A percentile compares a stretch with the other conserved stretches of the same genome.
Conservation (phyloP, 1,140 invertebrate genomes). For the Vollenhovia emeryi region DNA sequence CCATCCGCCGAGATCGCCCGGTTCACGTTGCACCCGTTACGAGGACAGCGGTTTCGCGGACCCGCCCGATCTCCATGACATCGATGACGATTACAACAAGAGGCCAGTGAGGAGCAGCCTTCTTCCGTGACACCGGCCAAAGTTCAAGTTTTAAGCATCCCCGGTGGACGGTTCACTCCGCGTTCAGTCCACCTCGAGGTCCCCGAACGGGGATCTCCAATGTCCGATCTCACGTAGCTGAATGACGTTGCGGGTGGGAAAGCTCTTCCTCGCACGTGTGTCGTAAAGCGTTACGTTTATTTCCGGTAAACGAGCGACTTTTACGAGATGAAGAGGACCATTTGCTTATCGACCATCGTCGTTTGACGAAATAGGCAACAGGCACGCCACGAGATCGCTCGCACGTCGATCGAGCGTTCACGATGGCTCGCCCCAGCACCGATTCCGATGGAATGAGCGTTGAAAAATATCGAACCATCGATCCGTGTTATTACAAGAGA, state of each 20-base stretch:
- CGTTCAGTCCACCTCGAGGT: neutral
- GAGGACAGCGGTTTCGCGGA: conserved; percentile 81
- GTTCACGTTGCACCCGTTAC: conserved; percentile 82
- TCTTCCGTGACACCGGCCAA: conserved; percentile 79
- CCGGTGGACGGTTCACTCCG: neutral
- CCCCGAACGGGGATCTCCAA: neutral
- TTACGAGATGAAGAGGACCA: conserved; percentile 31
- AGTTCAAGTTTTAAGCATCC: conserved; percentile 66
- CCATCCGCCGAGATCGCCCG: conserved; percentile 81
- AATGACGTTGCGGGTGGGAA: neutral
- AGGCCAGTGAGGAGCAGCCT: conserved; percentile 80
- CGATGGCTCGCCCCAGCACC: neutral
- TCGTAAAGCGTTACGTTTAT: conserved; percentile 64
- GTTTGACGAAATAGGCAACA: neutral
- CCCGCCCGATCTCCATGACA: conserved; percentile 80
- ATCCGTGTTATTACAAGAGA: neutral
- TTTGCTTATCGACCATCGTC: neutral
- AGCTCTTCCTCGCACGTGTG: neutral
- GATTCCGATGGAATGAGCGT: neutral
- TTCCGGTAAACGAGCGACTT: conserved; percentile 65
- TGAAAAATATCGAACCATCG: neutral
- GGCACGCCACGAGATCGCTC: conserved; percentile 23
- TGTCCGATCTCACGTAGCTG: neutral
- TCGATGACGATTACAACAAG: conserved; percentile 80
- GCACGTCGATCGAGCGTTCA: conserved; percentile 18